Evolutionary conservation across 2,888 invertebrate genomes (phyloP), one percentile per base, ranked within the genome.

Genomic region (Idaea biselata): DNA sequence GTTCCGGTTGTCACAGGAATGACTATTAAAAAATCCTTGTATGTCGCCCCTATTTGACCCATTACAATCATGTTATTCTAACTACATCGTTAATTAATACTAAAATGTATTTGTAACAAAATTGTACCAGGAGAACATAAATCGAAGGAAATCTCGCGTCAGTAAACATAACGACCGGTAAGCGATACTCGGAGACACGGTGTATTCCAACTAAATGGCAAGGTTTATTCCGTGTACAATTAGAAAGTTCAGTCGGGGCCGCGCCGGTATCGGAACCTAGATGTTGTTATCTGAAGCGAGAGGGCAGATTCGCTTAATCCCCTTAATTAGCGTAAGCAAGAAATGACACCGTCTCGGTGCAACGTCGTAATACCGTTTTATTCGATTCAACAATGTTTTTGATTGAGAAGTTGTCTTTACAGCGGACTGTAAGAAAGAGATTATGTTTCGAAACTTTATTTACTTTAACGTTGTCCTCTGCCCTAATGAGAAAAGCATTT

Each of bases 251-350:
- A 68, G 69, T 70, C 68, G 74, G 70, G 73, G 67, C 71, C 69
- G 67, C 66, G 70, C 70, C 75, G 79, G 73, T 77, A 79, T 81
- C 79, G 75, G 76, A 73, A 80, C 68, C 72, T 64, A 75, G 78
- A 80, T 75, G 76, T 71, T 76, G 77, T 78, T 82, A 79, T 76
- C 77, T 75, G 67, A 77, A 81, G 74, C 72, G 71, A 76, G 72
- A 76, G 74, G 76, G 75, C 77, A 73, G 71, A 76, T 70, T 76
- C 70, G 72, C 74, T 78, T 84, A 81, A 86, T 87, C 83, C 83
- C 78, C 81, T 86, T 87, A 87, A 88, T 87, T 87, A 86, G 83
- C 82, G 75, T 73, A 72, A 73, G 76, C 76, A 73, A 82, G 78
- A 79, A 80, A 83, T 78, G 78, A 77, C 77, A 79, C 74, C 74